Conservation (phyloP, 2,888 invertebrate genomes). For the Reticulitermes lucifugus region DNA sequence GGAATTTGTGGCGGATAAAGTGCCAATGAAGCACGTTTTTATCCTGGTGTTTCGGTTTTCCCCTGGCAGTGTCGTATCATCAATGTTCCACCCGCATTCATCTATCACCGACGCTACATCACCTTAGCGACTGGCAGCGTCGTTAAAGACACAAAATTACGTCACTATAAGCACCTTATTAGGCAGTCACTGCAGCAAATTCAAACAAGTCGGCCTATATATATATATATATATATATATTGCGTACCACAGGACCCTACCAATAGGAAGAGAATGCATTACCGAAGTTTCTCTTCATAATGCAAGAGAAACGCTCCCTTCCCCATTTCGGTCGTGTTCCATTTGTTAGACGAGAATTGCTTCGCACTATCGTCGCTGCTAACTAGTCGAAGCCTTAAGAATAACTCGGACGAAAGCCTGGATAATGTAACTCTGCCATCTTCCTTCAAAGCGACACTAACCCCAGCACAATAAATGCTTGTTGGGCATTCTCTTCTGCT, state of each 20-base stretch:
- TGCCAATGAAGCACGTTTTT: too few relatives aligned
- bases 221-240: too few relatives aligned
- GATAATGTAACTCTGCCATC: neutral
- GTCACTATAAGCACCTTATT: neutral
- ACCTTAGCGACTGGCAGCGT: too few relatives aligned
- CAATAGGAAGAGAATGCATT: neutral
- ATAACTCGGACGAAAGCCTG: neutral
- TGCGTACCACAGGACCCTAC: neutral
- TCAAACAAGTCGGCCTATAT: too few relatives aligned
- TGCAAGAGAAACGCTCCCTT: neutral
- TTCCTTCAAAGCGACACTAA: neutral
- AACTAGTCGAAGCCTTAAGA: neutral
- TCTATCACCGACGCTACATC: too few relatives aligned
- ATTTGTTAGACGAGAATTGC: neutral
- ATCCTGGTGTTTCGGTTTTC: too few relatives aligned
- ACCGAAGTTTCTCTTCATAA: neutral
- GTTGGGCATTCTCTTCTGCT: neutral
- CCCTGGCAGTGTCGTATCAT: too few relatives aligned
- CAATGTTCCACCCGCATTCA: too few relatives aligned
- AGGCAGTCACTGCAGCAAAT: neutral
- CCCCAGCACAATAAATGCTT: neutral
- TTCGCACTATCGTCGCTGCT: neutral
- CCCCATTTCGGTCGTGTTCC: neutral
- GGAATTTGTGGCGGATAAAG: too few relatives aligned
- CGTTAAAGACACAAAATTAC: too few relatives aligned